A percentile compares a stretch with the other conserved stretches of the same genome.
Conservation (phyloP, 1,140 invertebrate species). For the Oscheius sp. region DNA sequence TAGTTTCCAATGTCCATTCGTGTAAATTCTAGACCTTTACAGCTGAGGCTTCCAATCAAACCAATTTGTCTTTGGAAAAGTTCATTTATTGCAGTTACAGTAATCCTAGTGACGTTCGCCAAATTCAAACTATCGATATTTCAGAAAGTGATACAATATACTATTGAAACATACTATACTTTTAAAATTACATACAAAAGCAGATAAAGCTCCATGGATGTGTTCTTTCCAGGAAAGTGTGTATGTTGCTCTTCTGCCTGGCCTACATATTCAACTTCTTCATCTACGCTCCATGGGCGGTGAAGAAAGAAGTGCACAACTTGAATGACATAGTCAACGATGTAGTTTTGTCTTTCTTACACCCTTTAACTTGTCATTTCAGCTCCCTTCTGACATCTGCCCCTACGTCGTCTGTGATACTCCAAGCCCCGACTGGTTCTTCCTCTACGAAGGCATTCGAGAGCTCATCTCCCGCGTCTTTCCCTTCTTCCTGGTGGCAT, state of each 20-base stretch:
- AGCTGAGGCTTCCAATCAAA: no score
- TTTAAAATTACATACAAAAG: neutral
- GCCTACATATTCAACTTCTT: constrained; percentile 57
- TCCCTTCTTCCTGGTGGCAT: constrained; percentile 58
- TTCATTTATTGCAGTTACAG: no score
- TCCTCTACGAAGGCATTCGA: constrained; percentile 54
- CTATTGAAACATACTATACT: no score
- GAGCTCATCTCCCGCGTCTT: constrained; percentile 58
- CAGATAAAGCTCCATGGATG: no score
- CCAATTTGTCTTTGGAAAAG: no score
- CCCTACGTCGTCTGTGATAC: constrained; percentile 32
- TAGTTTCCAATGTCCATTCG: no score
- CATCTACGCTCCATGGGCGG: constrained; percentile 59
- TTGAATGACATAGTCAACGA: constrained; percentile 20
- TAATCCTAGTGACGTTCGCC: no score
- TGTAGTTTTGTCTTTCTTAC: constrained; percentile 29
- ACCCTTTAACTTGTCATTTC: neutral
- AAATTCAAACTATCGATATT: no score
- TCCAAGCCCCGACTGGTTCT: constrained; percentile 44
- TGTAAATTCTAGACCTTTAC: no score
- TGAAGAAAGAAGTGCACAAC: constrained; percentile 53
- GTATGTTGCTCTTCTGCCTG: constrained; percentile 46
- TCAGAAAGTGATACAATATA: no score
- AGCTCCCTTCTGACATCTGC: constrained; percentile 11
- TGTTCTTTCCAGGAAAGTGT: constrained; percentile 38